These are phyloP conservation scores for Drosophila mojavensis DNA, from an alignment of 1,140 invertebrate genomes.

Conservation along the genomic window DNA sequence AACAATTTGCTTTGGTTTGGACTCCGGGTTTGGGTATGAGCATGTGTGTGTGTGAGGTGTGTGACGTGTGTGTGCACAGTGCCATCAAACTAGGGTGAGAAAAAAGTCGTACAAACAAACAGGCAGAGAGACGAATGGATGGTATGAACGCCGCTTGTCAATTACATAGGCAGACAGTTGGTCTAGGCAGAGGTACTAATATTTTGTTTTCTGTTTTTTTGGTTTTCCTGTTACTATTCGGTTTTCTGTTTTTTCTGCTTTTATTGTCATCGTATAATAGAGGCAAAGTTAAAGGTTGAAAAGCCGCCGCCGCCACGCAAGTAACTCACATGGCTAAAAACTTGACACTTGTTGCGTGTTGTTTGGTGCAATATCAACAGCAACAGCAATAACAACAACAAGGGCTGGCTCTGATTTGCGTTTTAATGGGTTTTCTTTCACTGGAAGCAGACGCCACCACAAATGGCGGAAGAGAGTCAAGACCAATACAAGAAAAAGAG, in stretches of 20 bases:
- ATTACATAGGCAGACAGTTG: conserved; percentile 56
- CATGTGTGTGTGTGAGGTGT: conserved; percentile 25
- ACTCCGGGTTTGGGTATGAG: conserved; percentile 26
- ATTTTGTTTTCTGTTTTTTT: conserved; percentile 24
- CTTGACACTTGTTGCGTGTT: conserved; percentile 77
- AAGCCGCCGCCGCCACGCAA: conserved; percentile 52
- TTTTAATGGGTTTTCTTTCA: conserved; percentile 56
- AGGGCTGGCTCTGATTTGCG: conserved; percentile 10
- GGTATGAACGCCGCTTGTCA: conserved; percentile 31
- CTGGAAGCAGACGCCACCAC: conserved; percentile 44
- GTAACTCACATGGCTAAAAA: conserved; percentile 48
- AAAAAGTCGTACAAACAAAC: conserved; percentile 76
- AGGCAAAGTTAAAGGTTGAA: conserved; percentile 63
- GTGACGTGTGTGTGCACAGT: conserved; percentile 21
- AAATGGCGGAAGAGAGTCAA: conserved; percentile 51
- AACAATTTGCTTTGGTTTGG: conserved; percentile 70
- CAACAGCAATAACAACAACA: background rate
- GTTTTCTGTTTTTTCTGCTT: conserved; percentile 52
- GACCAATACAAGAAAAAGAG: conserved; percentile 5
- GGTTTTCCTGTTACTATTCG: conserved; percentile 13
- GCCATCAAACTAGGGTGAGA: conserved; percentile 72
- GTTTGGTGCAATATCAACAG: conserved; percentile 22
- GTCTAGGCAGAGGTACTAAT: conserved; percentile 32
- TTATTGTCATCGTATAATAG: conserved; percentile 72
- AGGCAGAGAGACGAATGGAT: conserved; percentile 21